Evolutionary conservation across 2,888 invertebrate genomes (phyloP).

Genomic region (Lepidocyrtoides sp.): DNA sequence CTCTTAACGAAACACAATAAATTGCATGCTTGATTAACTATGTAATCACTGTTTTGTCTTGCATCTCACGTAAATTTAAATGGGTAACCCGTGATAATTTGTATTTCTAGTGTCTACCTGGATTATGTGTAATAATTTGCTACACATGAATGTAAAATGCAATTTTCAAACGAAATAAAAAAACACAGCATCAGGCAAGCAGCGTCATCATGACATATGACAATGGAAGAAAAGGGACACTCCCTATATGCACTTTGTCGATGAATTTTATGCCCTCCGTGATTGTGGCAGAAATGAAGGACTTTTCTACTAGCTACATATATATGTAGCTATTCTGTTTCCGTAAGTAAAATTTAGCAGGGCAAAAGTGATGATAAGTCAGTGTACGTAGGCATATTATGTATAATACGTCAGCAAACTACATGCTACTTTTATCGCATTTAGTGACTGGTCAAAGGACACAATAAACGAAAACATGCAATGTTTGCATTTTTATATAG

Average conservation of each 20-base stretch:
- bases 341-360: too few species aligned
- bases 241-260: background rate
- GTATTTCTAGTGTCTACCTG: background rate
- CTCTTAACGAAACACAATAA: too few species aligned
- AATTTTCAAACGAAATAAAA: background rate
- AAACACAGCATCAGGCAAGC: background rate
- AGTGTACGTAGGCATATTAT: too few species aligned
- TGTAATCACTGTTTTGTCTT: constrained; percentile 39
- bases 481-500: too few species aligned
- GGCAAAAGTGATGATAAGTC: too few species aligned
- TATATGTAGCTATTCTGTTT: too few species aligned
- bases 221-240: background rate
- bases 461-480: too few species aligned
- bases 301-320: background rate
- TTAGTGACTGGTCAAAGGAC: too few species aligned
- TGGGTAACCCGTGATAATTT: background rate
- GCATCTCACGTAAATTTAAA: constrained; percentile 45
- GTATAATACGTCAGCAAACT: too few species aligned
- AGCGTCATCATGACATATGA: background rate
- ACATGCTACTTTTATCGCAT: too few species aligned
- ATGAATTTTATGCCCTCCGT: background rate
- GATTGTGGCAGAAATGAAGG: background rate
- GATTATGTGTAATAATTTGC: background rate
- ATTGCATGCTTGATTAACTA: constrained; percentile 29
- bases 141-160: too few species aligned